Base-by-base conservation (phyloP, 2,888 invertebrate species). In the Stenolophus ochropezus region DNA sequence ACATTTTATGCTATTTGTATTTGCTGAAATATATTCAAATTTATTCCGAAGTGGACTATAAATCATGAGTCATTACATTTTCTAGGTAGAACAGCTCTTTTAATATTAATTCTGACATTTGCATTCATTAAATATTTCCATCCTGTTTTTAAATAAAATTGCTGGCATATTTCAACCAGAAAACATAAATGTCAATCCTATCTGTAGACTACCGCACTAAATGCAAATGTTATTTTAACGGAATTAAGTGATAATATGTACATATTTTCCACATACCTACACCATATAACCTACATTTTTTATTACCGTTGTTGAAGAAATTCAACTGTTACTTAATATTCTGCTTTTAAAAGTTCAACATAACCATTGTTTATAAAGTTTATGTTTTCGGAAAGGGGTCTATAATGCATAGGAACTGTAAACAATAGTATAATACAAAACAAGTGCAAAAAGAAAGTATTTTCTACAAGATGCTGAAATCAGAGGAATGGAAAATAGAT, bases 21-120 rank as follows among this genome's bases (percentile, higher is more conserved):
- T 78, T 78, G 61, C 61, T 49, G 56, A 51, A 69, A 73, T 80
- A 56, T 80, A 80, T 80, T 80, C 80, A 80, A 80, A 80, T 80
- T 80, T 80, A 80, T 80, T 73, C 80, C 42, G 8, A 56, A 69
- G 56, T 47, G 8, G 18, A 14, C 56, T 33, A 80, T 80, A 80
- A 80, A 80, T 80, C 80, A 80, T 73, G 73, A 80, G 73, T 73
- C 80, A 58, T 80, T 80, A 80, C 73, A 73, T 73, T 71, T 78
- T 51, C 65, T 49, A 69, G 78, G 65, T 51, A 69, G 18, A 49
- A 69, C 69, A 78, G 78, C 78, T 78, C 49, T 78, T 69, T 69
- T 65, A 78, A 78, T 78, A 78, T 69, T 69, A 61, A 78, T 78
- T 69, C 78, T 49, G 69, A 69, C 69, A 78, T 78, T 78, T 78